Evolutionary conservation across 2,888 invertebrate genomes (phyloP).

Genomic region (Patella pellucida): DNA sequence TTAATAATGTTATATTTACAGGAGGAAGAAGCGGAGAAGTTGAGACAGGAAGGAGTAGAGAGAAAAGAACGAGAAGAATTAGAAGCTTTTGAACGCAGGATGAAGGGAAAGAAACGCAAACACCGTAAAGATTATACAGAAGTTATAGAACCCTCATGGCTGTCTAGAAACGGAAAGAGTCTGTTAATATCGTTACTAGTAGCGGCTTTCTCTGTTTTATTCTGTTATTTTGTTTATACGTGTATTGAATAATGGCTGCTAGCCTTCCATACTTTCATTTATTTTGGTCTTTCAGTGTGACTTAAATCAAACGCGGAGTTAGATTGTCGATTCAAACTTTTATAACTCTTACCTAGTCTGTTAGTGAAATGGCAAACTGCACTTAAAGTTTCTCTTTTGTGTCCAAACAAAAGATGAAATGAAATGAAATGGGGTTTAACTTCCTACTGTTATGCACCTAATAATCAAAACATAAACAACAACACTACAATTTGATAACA

Average conservation of each 20-base stretch:
- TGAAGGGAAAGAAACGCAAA: conserved; percentile 60
- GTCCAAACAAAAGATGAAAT: too few relatives aligned
- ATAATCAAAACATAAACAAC: too few relatives aligned
- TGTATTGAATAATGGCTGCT: neutral
- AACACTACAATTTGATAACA: too few relatives aligned
- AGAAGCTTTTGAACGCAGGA: conserved; percentile 68
- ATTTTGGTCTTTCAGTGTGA: too few relatives aligned
- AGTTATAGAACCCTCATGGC: conserved; percentile 39
- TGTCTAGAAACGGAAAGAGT: neutral
- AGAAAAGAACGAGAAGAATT: conserved; percentile 61
- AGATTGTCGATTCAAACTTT: too few relatives aligned
- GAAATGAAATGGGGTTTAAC: too few relatives aligned
- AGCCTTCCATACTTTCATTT: too few relatives aligned
- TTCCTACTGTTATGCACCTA: too few relatives aligned
- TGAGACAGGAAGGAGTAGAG: conserved; percentile 58
- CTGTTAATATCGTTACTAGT: neutral
- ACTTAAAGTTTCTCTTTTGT: too few relatives aligned
- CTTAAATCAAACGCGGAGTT: too few relatives aligned
- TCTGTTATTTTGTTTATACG: conserved; percentile 2
- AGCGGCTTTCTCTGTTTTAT: neutral
- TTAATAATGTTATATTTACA: conserved; percentile 35
- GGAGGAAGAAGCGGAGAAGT: conserved; percentile 57
- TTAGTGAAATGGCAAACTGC: too few relatives aligned
- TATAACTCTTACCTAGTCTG: too few relatives aligned
- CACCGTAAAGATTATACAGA: conserved; percentile 49